Evolutionary conservation across 2,888 invertebrate genomes (phyloP).

Genomic region (Cheiracanthium punctorium): DNA sequence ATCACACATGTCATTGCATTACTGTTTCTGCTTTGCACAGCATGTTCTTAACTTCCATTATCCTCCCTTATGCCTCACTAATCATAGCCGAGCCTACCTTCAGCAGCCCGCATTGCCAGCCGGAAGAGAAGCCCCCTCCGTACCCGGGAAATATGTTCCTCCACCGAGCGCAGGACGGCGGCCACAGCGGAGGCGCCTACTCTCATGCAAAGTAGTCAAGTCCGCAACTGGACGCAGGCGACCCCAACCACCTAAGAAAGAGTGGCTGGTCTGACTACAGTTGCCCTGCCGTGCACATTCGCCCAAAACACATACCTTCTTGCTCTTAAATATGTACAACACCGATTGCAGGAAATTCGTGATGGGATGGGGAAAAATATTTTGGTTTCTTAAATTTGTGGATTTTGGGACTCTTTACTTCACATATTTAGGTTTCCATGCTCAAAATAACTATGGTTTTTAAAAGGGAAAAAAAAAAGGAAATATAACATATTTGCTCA

Average conservation of each 20-base stretch:
- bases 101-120: conserved; percentile 57
- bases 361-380: too few relatives aligned
- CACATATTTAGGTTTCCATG: too few relatives aligned
- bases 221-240: conserved; percentile 36
- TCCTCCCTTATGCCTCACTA: conserved; percentile 50
- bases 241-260: conserved; percentile 57
- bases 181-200: conserved; percentile 53
- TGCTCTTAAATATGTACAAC: too few relatives aligned
- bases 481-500: too few relatives aligned
- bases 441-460: too few relatives aligned
- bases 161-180: conserved; percentile 40
- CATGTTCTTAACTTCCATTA: conserved; percentile 15
- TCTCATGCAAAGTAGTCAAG: conserved; percentile 63
- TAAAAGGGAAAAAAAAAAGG: too few relatives aligned
- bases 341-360: too few relatives aligned
- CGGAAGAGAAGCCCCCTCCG: conserved; percentile 69
- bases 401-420: too few relatives aligned
- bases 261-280: conserved; percentile 62
- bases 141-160: conserved; percentile 64
- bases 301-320: neutral
- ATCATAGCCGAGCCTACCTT: conserved; percentile 58
- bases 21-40: neutral
- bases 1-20: neutral
- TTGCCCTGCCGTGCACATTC: conserved; percentile 1
- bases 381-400: too few relatives aligned